Conservation (phyloP, 2,888 invertebrate genomes). For the Netelia melanura region DNA sequence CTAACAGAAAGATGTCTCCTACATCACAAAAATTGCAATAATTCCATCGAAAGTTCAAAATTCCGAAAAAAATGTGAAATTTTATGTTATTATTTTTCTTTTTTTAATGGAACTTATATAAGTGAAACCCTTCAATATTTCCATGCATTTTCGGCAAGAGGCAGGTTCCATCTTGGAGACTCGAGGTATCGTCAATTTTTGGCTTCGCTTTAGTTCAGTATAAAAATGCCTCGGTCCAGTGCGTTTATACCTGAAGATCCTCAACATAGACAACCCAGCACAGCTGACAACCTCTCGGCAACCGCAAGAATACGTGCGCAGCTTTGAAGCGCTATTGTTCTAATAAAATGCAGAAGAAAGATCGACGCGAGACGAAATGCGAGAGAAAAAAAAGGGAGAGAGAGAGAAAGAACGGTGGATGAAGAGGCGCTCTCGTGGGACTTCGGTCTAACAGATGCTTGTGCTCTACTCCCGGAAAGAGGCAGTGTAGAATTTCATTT, state of each 20-base stretch:
- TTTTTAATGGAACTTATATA: no score
- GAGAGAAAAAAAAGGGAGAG: slow-evolving; percentile 19
- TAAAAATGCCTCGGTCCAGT: slow-evolving; percentile 12
- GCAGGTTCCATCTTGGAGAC: background rate
- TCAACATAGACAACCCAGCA: background rate
- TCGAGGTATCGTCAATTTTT: slow-evolving; percentile 28
- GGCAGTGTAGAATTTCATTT: slow-evolving; percentile 61
- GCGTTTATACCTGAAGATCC: background rate
- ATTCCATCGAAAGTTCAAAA: no score
- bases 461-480: slow-evolving; percentile 35
- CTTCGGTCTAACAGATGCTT: slow-evolving; percentile 1
- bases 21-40: no score
- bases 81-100: no score
- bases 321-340: slow-evolving; percentile 51
- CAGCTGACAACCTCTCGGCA: background rate
- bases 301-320: slow-evolving; percentile 35
- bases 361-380: slow-evolving; percentile 42
- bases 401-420: background rate
- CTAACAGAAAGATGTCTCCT: no score
- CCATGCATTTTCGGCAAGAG: background rate
- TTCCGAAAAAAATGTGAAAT: no score
- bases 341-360: slow-evolving; percentile 15
- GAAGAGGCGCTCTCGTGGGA: background rate
- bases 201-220: slow-evolving; percentile 42
- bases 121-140: no score